These are phyloP conservation scores for Philaethria dido DNA, from an alignment of 2,888 invertebrate species.

Conservation along the genomic window DNA sequence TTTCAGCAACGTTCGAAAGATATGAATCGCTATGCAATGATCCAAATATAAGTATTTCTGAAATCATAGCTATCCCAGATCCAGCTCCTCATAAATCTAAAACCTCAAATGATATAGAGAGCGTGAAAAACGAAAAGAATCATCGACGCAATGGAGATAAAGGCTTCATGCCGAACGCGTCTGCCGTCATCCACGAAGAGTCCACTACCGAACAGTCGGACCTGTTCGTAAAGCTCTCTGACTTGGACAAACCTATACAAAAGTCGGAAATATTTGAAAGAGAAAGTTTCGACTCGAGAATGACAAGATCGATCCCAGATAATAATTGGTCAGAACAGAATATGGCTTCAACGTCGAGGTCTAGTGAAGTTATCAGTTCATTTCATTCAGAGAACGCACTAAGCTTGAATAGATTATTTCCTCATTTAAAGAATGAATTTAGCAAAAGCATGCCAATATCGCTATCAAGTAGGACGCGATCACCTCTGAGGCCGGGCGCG, in stretches of 20 bases:
- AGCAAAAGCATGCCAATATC: constrained; percentile 76
- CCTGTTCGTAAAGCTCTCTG: constrained; percentile 90
- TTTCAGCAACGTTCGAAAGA: constrained; percentile 64
- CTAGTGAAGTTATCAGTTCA: constrained; percentile 84
- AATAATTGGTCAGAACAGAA: constrained; percentile 86
- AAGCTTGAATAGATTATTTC: constrained; percentile 85
- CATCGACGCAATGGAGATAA: constrained; percentile 34
- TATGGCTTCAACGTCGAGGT: constrained; percentile 82
- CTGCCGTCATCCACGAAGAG: constrained; percentile 52
- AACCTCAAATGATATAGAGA: constrained; percentile 33
- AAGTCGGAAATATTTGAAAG: constrained; percentile 60
- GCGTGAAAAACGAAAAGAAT: constrained; percentile 30
- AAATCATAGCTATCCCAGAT: constrained; percentile 60
- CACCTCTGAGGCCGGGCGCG: constrained; percentile 56
- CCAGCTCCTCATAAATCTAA: constrained; percentile 39
- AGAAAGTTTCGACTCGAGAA: constrained; percentile 73
- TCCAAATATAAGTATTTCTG: constrained; percentile 68
- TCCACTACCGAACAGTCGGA: constrained; percentile 51
- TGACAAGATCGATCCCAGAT: constrained; percentile 88
- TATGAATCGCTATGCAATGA: constrained; percentile 71
- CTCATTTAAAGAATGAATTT: constrained; percentile 81
- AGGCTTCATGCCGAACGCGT: constrained; percentile 32
- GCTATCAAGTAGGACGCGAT: constrained; percentile 61
- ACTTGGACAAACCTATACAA: constrained; percentile 87
- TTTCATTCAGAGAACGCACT: constrained; percentile 83